Conservation (phyloP, 53 echinoderm and acorn worm species). For the Pentamera pediparva region DNA sequence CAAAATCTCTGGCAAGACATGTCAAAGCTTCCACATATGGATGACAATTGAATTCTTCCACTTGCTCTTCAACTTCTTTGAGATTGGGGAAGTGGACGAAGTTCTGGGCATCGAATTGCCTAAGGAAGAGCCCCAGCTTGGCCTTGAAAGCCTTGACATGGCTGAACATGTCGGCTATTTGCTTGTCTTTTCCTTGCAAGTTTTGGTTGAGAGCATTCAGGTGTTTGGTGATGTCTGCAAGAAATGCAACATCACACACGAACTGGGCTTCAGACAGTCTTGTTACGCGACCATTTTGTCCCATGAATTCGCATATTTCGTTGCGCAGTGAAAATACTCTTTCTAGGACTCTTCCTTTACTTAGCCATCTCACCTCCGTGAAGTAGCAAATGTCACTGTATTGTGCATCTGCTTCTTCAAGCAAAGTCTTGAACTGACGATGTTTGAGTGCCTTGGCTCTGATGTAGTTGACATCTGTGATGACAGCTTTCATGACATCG, state of each 20-base stretch:
- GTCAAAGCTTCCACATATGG: neutral
- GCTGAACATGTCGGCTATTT: neutral
- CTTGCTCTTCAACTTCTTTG: neutral
- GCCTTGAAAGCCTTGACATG: slow-evolving; percentile 1
- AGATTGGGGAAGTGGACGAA: neutral
- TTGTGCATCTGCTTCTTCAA: slow-evolving; percentile 2
- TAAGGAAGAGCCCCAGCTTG: neutral
- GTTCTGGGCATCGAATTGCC: neutral
- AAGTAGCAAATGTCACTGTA: slow-evolving; percentile 16
- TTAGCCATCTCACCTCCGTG: slow-evolving; percentile 6
- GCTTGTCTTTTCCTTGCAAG: slow-evolving; percentile 6
- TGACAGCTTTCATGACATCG: neutral
- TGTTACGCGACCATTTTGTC: neutral
- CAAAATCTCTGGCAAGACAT: neutral
- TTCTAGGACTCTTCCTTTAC: slow-evolving; percentile 1
- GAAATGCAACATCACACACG: neutral
- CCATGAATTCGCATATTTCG: neutral
- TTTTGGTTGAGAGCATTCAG: neutral
- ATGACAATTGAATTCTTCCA: neutral
- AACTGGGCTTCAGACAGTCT: neutral
- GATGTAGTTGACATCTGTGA: slow-evolving; percentile 5
- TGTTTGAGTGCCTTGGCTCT: neutral
- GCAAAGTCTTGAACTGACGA: slow-evolving; percentile 10
- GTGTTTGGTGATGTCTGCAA: neutral
- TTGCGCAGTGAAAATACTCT: neutral